Evolutionary conservation across 2,113 vertebrate species (phyloP).

Genomic region (Poeciliopsis prolifica): DNA sequence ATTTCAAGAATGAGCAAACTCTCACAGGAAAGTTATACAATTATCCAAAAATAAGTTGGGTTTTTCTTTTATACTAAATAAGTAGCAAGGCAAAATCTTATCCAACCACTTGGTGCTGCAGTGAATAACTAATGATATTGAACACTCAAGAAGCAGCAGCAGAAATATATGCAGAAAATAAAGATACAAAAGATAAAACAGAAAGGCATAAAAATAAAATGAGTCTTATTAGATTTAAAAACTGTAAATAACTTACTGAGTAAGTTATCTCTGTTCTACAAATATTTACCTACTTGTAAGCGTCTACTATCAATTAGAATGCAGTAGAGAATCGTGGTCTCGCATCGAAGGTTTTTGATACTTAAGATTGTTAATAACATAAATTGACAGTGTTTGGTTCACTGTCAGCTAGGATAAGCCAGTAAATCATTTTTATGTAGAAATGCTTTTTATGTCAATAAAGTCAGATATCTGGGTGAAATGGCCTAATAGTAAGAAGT

Average conservation of each 20-base stretch:
- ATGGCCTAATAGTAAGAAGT: slow-evolving; percentile 26
- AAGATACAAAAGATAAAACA: too few species aligned
- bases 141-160: too few species aligned
- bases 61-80: neutral
- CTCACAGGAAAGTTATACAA: neutral
- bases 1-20: slow-evolving; percentile 4
- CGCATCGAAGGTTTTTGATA: too few species aligned
- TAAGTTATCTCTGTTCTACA: too few species aligned
- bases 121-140: too few species aligned
- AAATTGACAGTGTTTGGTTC: neutral
- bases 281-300: too few species aligned
- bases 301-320: neutral
- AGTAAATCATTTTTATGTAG: neutral
- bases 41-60: neutral
- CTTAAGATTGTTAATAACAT: too few species aligned
- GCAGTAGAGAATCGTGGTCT: too few species aligned
- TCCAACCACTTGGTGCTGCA: too few species aligned
- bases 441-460: neutral
- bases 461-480: neutral
- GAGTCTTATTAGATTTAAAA: neutral
- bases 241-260: neutral
- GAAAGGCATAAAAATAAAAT: neutral
- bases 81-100: neutral
- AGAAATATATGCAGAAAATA: neutral
- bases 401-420: too few species aligned